Conservation (phyloP, 1,140 invertebrate species). For the Archivesica marissinica region DNA sequence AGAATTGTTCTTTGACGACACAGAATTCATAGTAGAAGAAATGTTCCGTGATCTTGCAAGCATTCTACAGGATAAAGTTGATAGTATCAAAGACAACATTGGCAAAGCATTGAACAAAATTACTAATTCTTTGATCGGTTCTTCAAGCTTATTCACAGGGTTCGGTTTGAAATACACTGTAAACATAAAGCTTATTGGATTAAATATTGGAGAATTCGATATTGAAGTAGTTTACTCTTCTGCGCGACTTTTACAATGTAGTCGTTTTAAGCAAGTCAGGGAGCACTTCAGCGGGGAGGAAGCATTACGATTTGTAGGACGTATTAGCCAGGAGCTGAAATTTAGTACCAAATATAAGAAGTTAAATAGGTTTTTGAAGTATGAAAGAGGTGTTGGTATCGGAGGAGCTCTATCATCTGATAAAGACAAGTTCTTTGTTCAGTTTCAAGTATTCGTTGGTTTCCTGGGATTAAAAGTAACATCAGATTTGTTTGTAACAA, state of each 20-base stretch:
- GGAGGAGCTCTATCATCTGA: neutral
- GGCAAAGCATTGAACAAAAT: neutral
- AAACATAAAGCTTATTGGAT: neutral
- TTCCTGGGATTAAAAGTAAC: conserved; percentile 26
- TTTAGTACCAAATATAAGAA: neutral
- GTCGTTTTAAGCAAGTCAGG: neutral
- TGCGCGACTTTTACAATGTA: neutral
- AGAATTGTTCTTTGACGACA: neutral
- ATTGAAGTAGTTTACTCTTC: neutral
- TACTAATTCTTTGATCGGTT: neutral
- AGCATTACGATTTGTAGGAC: conserved; percentile 3
- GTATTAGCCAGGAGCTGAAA: too few relatives aligned
- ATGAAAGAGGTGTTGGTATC: neutral
- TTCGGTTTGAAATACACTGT: neutral
- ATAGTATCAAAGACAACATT: neutral
- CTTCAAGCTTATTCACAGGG: neutral
- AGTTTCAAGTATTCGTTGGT: neutral
- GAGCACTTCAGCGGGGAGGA: conserved; percentile 16
- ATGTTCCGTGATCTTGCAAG: neutral
- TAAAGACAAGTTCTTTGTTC: conserved; percentile 5
- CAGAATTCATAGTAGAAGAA: conserved; percentile 6
- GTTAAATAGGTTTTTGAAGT: conserved; percentile 3
- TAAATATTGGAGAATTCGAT: neutral
- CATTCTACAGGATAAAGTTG: neutral
- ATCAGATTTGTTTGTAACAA: conserved; percentile 30